Conservation (phyloP, 2,113 vertebrate genomes). For the Lepisosteus osseus region DNA sequence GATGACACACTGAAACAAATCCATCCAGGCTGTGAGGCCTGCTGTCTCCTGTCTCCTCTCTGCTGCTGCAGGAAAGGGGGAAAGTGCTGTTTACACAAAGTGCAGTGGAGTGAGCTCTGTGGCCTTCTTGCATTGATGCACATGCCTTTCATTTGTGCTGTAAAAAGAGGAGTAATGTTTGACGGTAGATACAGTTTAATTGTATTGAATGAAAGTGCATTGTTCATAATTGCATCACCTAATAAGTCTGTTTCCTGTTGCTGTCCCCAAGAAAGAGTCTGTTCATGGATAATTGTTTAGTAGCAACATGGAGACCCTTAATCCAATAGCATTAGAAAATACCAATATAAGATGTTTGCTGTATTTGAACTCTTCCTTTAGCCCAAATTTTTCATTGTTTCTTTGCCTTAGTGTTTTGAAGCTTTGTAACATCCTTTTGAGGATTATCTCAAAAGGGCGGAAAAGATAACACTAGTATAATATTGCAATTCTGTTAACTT, state of each 20-base stretch:
- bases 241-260: background rate
- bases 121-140: background rate
- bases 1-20: slow-evolving; percentile 23
- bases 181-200: background rate
- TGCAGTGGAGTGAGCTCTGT: background rate
- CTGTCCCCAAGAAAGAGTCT: background rate
- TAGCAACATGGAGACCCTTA: too few species aligned
- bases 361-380: too few species aligned
- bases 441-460: too few species aligned
- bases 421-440: too few species aligned
- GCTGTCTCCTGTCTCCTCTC: slow-evolving; percentile 9
- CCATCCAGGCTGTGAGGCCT: slow-evolving; percentile 19
- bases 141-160: background rate
- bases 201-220: background rate
- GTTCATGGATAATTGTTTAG: too few species aligned
- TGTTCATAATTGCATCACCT: background rate
- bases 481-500: too few species aligned
- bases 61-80: background rate
- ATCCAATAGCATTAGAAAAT: too few species aligned
- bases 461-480: too few species aligned
- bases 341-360: too few species aligned
- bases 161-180: background rate
- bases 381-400: too few species aligned
- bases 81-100: background rate
- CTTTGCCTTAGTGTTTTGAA: too few species aligned